Conservation (phyloP, 2,797 vertebrate genomes). For the Chloroceryle amazona region DNA sequence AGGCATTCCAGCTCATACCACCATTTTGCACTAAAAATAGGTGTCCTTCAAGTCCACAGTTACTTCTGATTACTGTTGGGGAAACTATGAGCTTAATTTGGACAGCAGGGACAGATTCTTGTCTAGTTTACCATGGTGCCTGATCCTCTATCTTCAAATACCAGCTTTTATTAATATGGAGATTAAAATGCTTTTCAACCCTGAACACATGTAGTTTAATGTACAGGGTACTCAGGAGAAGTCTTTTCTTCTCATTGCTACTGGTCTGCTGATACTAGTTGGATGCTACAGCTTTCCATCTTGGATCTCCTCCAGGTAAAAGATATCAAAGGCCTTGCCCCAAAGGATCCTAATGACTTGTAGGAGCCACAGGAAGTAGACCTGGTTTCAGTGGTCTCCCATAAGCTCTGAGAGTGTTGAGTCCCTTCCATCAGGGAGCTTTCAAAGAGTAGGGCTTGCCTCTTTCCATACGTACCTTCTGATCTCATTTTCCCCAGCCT, state of each 20-base stretch:
- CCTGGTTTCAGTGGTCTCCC: not conserved
- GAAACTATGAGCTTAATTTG: not conserved
- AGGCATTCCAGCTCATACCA: not conserved
- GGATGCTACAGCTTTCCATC: not conserved
- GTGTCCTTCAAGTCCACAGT: accelerated
- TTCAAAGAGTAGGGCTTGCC: not conserved
- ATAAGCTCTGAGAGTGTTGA: not conserved
- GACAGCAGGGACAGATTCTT: not conserved
- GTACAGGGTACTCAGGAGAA: not conserved
- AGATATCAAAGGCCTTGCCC: not conserved
- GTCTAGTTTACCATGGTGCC: not conserved
- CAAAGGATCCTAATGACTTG: not conserved
- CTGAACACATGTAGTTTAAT: not conserved
- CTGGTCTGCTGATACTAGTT: not conserved
- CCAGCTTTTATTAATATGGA: not conserved
- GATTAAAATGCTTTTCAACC: not conserved
- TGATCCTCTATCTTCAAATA: not conserved
- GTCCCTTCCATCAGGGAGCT: not conserved
- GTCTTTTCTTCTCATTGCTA: not conserved
- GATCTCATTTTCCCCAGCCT: not conserved
- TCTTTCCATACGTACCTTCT: not conserved
- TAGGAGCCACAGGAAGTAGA: not conserved
- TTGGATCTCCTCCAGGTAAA: not conserved
- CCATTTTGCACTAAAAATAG: not conserved
- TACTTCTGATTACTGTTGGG: not conserved